A percentile compares a stretch with the other conserved stretches of the same genome.
These are phyloP conservation scores for Rhizomys pruinosus DNA, from an alignment of 2,113 vertebrate genomes.

Conservation along the genomic window DNA sequence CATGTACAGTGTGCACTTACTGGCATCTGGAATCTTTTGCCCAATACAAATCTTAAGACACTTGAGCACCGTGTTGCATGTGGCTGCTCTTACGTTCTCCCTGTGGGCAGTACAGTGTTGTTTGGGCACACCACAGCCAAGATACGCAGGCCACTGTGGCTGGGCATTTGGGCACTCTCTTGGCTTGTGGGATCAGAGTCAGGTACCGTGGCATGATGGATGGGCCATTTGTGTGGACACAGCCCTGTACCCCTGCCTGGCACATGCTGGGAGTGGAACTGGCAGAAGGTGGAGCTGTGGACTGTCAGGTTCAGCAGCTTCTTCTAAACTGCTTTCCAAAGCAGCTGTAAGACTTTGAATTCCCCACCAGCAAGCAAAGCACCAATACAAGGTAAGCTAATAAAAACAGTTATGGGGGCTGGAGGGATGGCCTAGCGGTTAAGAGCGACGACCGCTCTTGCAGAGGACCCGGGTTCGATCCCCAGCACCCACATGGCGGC, in stretches of 20 bases:
- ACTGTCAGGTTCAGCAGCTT: neutral
- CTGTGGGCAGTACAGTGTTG: neutral
- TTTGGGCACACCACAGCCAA: neutral
- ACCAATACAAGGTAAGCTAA: neutral
- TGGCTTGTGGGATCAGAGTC: accelerated
- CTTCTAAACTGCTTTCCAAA: neutral
- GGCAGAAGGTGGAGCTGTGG: neutral
- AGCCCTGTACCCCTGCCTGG: neutral
- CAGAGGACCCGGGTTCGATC: too few species aligned
- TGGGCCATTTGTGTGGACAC: neutral
- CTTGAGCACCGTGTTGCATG: accelerated
- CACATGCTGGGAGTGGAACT: neutral
- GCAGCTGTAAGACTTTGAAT: neutral
- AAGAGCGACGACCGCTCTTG: too few species aligned
- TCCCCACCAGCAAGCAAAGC: neutral
- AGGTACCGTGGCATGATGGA: too few species aligned
- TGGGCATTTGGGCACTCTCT: neutral
- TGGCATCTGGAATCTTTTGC: neutral
- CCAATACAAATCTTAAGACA: neutral
- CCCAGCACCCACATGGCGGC: too few species aligned
- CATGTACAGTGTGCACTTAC: neutral
- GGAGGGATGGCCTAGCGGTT: too few species aligned
- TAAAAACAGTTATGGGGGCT: too few species aligned
- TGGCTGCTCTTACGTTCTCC: accelerated
- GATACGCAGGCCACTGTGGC: accelerated